These are phyloP conservation scores for Agraylea sexmaculata DNA, from an alignment of 1,140 invertebrate genomes.

Conservation along the genomic window DNA sequence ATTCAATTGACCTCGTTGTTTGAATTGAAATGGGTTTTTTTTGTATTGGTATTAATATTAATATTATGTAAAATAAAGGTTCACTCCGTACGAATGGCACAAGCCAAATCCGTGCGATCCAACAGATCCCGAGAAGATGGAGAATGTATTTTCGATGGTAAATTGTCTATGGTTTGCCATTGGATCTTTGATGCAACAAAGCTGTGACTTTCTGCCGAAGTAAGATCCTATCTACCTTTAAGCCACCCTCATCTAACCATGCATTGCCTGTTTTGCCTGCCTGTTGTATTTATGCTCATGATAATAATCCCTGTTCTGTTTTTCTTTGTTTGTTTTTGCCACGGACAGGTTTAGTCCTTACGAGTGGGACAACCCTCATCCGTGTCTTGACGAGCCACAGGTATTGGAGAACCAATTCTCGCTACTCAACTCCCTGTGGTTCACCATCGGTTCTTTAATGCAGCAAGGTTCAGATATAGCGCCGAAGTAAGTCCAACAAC, in stretches of 20 bases:
- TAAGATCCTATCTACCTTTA: conserved; percentile 35
- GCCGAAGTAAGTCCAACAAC: conserved; percentile 51
- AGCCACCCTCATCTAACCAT: neutral
- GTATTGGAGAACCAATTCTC: conserved; percentile 81
- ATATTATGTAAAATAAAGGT: conserved; percentile 69
- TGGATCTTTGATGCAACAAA: conserved; percentile 87
- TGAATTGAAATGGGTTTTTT: conserved; percentile 39
- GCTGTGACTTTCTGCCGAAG: conserved; percentile 84
- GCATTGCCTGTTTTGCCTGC: neutral
- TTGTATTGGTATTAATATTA: conserved; percentile 80
- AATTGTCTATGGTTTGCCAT: conserved; percentile 95
- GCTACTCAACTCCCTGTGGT: conserved; percentile 77
- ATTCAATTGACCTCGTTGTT: neutral
- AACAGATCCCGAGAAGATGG: conserved; percentile 51
- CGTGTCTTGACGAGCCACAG: conserved; percentile 64
- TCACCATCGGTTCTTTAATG: conserved; percentile 81
- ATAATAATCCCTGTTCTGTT: conserved; percentile 1
- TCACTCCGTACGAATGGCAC: conserved; percentile 90
- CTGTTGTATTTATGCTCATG: conserved; percentile 2
- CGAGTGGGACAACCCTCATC: conserved; percentile 80
- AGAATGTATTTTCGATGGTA: conserved; percentile 84
- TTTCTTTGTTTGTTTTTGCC: conserved; percentile 8
- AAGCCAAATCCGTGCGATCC: conserved; percentile 75
- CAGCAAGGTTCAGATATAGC: conserved; percentile 86
- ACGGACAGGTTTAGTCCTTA: conserved; percentile 68